These are phyloP conservation scores for Dysmachus trigonus DNA, from an alignment of 2,888 invertebrate species.

Conservation along the genomic window DNA sequence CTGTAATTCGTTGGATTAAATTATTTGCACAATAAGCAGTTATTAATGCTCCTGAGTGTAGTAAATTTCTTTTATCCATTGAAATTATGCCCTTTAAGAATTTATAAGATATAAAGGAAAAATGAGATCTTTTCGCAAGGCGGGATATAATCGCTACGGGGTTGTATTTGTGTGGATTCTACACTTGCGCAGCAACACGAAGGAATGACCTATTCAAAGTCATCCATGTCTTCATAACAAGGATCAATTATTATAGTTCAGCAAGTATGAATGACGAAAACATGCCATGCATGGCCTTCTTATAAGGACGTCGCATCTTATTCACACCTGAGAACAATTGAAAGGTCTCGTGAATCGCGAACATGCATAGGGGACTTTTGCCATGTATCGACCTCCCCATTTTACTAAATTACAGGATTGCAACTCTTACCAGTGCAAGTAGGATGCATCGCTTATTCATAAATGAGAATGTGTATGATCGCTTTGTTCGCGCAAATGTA, in stretches of 20 bases:
- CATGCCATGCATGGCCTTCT: conserved; percentile 56
- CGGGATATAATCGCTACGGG: neutral
- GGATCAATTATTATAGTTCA: conserved; percentile 65
- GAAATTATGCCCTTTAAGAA: conserved; percentile 14
- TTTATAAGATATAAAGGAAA: neutral
- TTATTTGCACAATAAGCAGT: neutral
- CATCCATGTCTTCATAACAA: conserved; percentile 64
- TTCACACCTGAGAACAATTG: conserved; percentile 63
- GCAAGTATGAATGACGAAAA: conserved; percentile 47
- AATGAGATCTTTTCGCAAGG: neutral
- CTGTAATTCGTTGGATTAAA: neutral
- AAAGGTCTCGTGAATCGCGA: conserved; percentile 47
- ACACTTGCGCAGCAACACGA: neutral
- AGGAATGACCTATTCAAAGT: conserved; percentile 57
- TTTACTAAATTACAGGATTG: conserved; percentile 23
- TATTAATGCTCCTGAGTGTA: neutral
- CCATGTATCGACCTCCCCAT: conserved; percentile 36
- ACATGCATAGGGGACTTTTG: conserved; percentile 49
- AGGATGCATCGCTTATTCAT: neutral
- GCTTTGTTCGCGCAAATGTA: conserved; percentile 18
- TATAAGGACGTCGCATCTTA: conserved; percentile 60
- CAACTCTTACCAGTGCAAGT: neutral
- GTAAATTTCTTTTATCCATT: neutral
- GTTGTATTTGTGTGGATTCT: neutral
- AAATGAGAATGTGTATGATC: neutral